Base-by-base conservation (phyloP, 2,888 invertebrate genomes). In the Phorcus lineatus region DNA sequence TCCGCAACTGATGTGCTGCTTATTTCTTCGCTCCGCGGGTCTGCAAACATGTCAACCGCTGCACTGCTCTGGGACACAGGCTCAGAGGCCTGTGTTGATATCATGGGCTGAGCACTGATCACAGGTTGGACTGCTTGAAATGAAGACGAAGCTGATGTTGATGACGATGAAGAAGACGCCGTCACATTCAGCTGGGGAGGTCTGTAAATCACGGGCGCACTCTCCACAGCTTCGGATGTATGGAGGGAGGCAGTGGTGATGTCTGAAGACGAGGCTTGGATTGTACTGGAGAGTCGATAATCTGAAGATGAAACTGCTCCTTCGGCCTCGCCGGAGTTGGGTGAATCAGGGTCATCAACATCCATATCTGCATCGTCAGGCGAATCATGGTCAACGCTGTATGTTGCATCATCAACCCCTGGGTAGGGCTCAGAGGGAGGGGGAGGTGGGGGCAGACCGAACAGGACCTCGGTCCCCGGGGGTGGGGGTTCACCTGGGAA, bases 401-500 rank as follows among this genome's bases (percentile, higher is more conserved):
- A 78, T 19, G 80, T 81, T 52, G 81, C 84, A 19, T 84, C 86
- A 24, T 79, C 82, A 57, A 76, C 86, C 24, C 52, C 83, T 47
- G 70, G 66, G 54, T 31, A 81, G 83, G 62, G 83, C 81, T 22
- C 85, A n/a, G 80, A 78, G 53, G 80, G 79, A 36, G 80, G 78
- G 16, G 87, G 87, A 4, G 88, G 87, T 13, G 87, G 84, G 1
- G 86, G 87, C 1, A 70, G 70, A 36, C 70, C 40, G 11, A 70
- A 19, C 70, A 70, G 70, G 36, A 70, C 70, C 36, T 83, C 87
- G 9, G 85, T 85, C 4, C 87, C 87, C 6, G 87, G 87, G 17
- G 87, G 87, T 0, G 86, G 84, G 52, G 87, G 87, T 70, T 87
- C 86, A 28, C 85, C 87, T 2, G 84, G 84, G 24, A 82, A 81